Percentiles rank a stretch among this genome's conserved stretches.
Conservation (phyloP, 2,113 vertebrate genomes). For the Alectura lathami region DNA sequence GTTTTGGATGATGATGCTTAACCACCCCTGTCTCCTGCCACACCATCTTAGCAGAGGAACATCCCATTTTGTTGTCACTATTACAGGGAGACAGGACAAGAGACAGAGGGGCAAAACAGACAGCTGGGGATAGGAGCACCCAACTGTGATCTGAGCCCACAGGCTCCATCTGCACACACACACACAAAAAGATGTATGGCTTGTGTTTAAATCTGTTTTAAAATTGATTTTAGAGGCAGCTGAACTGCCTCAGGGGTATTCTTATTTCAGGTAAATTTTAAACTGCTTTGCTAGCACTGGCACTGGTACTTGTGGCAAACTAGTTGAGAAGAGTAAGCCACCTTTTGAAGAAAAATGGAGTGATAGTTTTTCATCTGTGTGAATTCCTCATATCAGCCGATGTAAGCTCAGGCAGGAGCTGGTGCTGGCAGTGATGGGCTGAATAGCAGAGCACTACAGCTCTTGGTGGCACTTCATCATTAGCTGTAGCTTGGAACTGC, state of each 20-base stretch:
- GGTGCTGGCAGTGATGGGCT: not conserved
- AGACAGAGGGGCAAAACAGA: not conserved
- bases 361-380: not conserved
- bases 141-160: not conserved
- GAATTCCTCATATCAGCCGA: not conserved
- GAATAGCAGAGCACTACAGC: not conserved
- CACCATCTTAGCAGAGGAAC: not conserved
- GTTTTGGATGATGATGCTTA: not conserved
- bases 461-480: not conserved
- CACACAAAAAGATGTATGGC: not conserved
- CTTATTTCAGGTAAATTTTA: not conserved
- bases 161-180: not conserved
- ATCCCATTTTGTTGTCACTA: not conserved
- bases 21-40: not conserved
- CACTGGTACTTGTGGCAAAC: not conserved
- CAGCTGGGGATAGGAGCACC: not conserved
- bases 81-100: not conserved
- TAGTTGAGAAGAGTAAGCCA: not conserved
- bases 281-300: not conserved
- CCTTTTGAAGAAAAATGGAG: not conserved
- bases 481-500: not conserved
- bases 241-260: not conserved
- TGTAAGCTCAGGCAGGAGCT: not conserved
- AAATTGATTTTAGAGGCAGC: not conserved
- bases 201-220: not conserved